Evolutionary conservation across 92 coral and sea anemone genomes (phyloP).

Genomic region (Epizoanthus fatuus): DNA sequence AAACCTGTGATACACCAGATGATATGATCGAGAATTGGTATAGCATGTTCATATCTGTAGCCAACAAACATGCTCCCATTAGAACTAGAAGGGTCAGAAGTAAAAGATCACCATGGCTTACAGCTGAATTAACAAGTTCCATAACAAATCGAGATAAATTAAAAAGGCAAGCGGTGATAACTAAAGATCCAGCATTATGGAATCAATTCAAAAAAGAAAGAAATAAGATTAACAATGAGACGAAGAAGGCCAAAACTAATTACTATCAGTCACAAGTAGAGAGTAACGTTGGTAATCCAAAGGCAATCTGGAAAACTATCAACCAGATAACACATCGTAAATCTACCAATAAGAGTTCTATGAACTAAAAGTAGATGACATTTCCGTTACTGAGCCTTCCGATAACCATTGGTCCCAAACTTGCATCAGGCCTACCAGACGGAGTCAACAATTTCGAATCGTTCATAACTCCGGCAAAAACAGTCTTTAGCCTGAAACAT

Average conservation of each 20-base stretch:
- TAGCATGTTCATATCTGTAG: slow-evolving; percentile 23
- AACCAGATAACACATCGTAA: slow-evolving; percentile 21
- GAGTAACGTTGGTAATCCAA: slow-evolving; percentile 28
- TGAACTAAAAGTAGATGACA: slow-evolving; percentile 6
- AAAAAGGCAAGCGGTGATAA: neutral
- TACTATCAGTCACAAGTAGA: slow-evolving; percentile 31
- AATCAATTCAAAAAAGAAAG: neutral
- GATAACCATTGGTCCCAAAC: slow-evolving; percentile 25
- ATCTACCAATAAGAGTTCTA: slow-evolving; percentile 14
- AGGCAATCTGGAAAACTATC: slow-evolving; percentile 27
- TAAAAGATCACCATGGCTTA: neutral
- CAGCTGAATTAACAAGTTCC: neutral
- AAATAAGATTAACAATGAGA: neutral
- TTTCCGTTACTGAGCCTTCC: slow-evolving; percentile 21
- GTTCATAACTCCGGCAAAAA: slow-evolving; percentile 6
- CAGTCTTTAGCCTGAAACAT: slow-evolving; percentile 9
- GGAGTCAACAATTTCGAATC: slow-evolving; percentile 17
- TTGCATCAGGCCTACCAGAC: slow-evolving; percentile 14
- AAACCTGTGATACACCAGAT: slow-evolving; percentile 23
- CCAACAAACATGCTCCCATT: neutral
- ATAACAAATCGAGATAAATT: neutral
- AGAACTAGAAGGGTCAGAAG: neutral
- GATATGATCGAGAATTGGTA: slow-evolving; percentile 22
- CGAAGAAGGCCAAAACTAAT: slow-evolving; percentile 11
- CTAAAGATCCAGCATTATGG: neutral